A percentile compares a stretch with the other conserved stretches of the same genome.
These are phyloP conservation scores for Unio delphinus DNA, from an alignment of 2,888 invertebrate species.

Conservation along the genomic window DNA sequence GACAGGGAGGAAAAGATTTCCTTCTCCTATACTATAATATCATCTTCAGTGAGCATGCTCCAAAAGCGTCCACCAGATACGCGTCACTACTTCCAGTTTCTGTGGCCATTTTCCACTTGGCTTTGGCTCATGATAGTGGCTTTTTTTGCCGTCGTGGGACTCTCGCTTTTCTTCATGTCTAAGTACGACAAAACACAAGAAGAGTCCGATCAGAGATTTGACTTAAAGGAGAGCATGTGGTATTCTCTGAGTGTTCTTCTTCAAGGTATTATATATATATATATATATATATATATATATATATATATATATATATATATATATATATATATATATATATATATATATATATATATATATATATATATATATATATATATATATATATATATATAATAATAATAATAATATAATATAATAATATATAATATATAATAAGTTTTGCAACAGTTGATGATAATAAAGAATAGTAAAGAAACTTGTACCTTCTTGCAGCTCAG, in stretches of 20 bases:
- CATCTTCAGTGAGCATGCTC: slow-evolving; percentile 55
- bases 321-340: no score
- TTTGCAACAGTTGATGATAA: no score
- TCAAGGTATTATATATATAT: slow-evolving; percentile 37
- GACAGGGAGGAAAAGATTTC: slow-evolving; percentile 53
- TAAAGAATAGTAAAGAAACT: no score
- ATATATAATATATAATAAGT: no score
- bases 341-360: no score
- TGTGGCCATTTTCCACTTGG: slow-evolving; percentile 42
- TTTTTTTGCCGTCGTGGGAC: slow-evolving; percentile 53
- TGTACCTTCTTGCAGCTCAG: no score
- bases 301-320: no score
- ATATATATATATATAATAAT: no score
- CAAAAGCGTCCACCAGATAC: slow-evolving; percentile 45
- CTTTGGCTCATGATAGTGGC: slow-evolving; percentile 58
- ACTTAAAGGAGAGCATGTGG: slow-evolving; percentile 63
- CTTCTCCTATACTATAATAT: slow-evolving; percentile 60
- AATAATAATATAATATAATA: no score
- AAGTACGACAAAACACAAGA: slow-evolving; percentile 56
- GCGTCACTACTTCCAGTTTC: slow-evolving; percentile 53
- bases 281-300: no score
- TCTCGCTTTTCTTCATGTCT: slow-evolving; percentile 57
- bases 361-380: background rate
- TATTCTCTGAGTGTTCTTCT: slow-evolving; percentile 60
- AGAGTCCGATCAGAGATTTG: slow-evolving; percentile 50